Conservation (phyloP, 2,113 vertebrate genomes). For the Gorilla gorilla region DNA sequence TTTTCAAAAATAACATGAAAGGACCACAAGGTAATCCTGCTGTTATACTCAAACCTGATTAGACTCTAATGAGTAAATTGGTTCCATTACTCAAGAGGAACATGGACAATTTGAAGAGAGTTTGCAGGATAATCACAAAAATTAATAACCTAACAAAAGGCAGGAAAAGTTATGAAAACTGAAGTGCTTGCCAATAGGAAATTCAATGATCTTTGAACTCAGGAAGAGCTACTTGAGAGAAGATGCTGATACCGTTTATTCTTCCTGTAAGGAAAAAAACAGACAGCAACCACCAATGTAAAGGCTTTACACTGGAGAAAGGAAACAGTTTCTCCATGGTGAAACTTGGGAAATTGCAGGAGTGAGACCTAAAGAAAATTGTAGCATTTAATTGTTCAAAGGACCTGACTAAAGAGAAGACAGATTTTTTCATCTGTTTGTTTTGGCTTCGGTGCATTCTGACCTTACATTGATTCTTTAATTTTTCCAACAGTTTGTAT, state of each 20-base stretch:
- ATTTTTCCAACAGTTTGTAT: neutral
- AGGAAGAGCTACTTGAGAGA: neutral
- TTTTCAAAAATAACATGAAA: neutral
- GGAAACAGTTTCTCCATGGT: neutral
- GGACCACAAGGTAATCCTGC: neutral
- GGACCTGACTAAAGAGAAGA: neutral
- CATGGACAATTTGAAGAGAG: neutral
- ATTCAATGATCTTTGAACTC: neutral
- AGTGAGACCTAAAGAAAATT: neutral
- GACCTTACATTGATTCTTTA: neutral
- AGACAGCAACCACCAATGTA: neutral
- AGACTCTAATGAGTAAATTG: neutral
- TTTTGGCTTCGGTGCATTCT: neutral
- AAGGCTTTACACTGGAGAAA: neutral
- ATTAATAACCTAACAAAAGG: neutral
- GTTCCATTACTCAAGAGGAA: neutral
- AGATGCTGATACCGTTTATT: neutral
- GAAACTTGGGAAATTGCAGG: neutral
- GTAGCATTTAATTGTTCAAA: neutral
- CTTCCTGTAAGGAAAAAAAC: neutral
- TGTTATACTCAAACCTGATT: neutral
- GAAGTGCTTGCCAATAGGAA: neutral
- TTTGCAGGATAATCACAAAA: neutral
- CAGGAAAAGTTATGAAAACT: neutral
- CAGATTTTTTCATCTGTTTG: neutral